A percentile compares a stretch with the other conserved stretches of the same genome.
phyloP scores from a whole-genome alignment of 2,888 invertebrate species.

The Pecten maximus region DNA sequence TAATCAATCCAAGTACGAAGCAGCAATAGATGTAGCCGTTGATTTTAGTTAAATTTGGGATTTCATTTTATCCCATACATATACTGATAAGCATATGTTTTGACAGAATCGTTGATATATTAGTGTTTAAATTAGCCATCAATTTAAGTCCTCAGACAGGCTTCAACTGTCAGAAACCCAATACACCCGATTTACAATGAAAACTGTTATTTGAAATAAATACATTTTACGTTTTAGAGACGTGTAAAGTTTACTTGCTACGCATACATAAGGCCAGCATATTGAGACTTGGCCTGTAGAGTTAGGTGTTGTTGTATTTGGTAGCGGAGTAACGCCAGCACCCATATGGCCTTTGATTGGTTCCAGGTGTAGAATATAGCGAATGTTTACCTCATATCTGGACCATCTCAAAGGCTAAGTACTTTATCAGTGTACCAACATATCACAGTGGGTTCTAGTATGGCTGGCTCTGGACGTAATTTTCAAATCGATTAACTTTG shows the following conservation, averaged over 20 bases:
- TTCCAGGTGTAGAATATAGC: neutral
- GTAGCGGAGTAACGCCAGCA: neutral
- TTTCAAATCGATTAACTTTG: neutral
- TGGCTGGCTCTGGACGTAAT: neutral
- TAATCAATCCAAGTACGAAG: too few relatives aligned
- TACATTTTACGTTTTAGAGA: neutral
- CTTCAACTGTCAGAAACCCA: too few relatives aligned
- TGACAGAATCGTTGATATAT: too few relatives aligned
- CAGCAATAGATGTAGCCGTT: too few relatives aligned
- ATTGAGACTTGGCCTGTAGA: neutral
- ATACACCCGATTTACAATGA: too few relatives aligned
- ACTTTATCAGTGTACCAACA: neutral
- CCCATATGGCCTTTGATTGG: neutral
- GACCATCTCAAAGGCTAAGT: slow-evolving; percentile 6
- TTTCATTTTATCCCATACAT: too few relatives aligned
- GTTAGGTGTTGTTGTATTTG: neutral
- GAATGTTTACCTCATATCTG: neutral
- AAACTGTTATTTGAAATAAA: too few relatives aligned
- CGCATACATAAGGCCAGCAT: neutral
- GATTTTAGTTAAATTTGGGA: too few relatives aligned
- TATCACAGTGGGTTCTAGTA: neutral
- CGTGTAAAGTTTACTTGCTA: neutral
- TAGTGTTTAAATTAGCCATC: too few relatives aligned
- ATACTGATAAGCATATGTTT: too few relatives aligned
- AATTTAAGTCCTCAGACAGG: too few relatives aligned